Evolutionary conservation across 2,113 vertebrate genomes (phyloP).

Genomic region (Gorsachius goisagi): DNA sequence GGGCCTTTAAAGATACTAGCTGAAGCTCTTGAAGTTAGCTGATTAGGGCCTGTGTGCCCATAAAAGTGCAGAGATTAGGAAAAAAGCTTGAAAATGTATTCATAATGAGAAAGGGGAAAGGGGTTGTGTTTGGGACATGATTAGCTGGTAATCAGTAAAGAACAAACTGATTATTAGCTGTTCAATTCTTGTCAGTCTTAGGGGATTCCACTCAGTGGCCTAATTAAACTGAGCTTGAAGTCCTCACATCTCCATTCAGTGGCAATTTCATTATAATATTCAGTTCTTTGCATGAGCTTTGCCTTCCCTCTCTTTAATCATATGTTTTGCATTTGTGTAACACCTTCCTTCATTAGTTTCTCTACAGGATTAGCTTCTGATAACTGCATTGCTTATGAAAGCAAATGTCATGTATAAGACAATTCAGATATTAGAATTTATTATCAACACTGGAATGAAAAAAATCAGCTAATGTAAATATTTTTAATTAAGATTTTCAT

Average conservation of each 20-base stretch:
- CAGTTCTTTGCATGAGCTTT: constrained; percentile 75
- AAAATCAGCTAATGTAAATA: neutral
- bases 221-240: constrained; percentile 84
- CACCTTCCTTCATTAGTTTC: constrained; percentile 87
- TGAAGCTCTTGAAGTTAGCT: constrained; percentile 73
- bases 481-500: constrained; percentile 68
- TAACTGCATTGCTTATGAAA: constrained; percentile 77
- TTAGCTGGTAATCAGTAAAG: constrained; percentile 93
- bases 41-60: constrained; percentile 68
- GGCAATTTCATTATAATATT: constrained; percentile 76
- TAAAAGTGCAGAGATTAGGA: constrained; percentile 69
- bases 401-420: constrained; percentile 77
- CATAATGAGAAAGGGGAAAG: constrained; percentile 73
- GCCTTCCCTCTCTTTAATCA: constrained; percentile 81
- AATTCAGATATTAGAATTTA: constrained; percentile 68
- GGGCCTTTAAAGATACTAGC: constrained; percentile 70
- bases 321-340: constrained; percentile 81
- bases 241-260: constrained; percentile 80
- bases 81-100: constrained; percentile 73
- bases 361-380: constrained; percentile 80
- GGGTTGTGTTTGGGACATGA: constrained; percentile 83
- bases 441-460: constrained; percentile 49
- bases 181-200: constrained; percentile 83
- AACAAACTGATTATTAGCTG: constrained; percentile 93
- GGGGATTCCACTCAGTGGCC: constrained; percentile 82